These are phyloP conservation scores for Amphipyra tragopoginis DNA, from an alignment of 2,888 invertebrate genomes.

Conservation along the genomic window DNA sequence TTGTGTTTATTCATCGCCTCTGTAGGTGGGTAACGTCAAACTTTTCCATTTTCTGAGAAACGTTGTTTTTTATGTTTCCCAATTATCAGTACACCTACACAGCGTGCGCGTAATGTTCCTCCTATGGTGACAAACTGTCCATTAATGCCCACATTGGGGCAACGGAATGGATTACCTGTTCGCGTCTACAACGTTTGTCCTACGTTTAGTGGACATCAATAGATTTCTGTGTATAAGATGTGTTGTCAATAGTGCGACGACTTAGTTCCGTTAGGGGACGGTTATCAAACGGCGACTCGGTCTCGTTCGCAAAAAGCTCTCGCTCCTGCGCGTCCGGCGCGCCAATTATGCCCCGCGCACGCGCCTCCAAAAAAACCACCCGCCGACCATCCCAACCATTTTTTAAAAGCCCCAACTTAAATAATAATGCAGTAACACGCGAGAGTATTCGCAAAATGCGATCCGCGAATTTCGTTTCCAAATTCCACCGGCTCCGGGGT, in stretches of 20 bases:
- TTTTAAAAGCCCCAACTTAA: constrained; percentile 85
- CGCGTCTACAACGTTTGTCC: constrained; percentile 2
- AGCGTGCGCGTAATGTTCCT: constrained; percentile 25
- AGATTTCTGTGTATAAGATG: constrained; percentile 3
- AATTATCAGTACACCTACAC: constrained; percentile 50
- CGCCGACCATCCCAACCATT: constrained; percentile 81
- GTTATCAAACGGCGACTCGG: constrained; percentile 65
- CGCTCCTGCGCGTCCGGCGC: constrained; percentile 73
- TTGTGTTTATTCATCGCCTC: constrained; percentile 24
- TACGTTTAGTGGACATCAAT: constrained; percentile 8
- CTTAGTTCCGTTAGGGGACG: constrained; percentile 61
- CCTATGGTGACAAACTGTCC: constrained; percentile 40
- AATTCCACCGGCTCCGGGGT: constrained; percentile 78
- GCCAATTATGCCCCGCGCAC: constrained; percentile 87
- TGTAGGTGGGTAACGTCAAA: constrained; percentile 11
- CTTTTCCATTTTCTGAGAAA: constrained; percentile 28
- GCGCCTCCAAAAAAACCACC: constrained; percentile 86
- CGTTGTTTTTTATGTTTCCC: constrained; percentile 26
- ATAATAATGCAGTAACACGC: constrained; percentile 90
- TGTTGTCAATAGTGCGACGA: constrained; percentile 16
- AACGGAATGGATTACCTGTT: constrained; percentile 16
- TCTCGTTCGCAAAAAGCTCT: constrained; percentile 70
- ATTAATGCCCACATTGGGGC: constrained; percentile 40
- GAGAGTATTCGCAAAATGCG: constrained; percentile 89
- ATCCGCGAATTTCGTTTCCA: constrained; percentile 87